A percentile compares a stretch with the other conserved stretches of the same genome.
phyloP scores from a whole-genome alignment of 2,113 vertebrate genomes.

The Aldabrachelys gigantea region DNA sequence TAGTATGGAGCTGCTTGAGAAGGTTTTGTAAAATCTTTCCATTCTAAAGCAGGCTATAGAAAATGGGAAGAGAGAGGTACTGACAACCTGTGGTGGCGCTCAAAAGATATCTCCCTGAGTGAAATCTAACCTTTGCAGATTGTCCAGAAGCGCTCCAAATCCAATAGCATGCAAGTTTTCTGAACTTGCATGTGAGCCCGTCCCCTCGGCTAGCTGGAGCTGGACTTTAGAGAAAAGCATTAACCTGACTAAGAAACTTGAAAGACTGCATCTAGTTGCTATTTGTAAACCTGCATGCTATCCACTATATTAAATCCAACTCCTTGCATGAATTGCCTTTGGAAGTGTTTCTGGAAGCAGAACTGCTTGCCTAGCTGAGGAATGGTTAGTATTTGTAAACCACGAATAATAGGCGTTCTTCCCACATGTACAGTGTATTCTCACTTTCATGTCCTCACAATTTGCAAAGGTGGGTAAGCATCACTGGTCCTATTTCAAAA shows the following conservation, averaged over 20 bases:
- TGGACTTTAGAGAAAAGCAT: neutral
- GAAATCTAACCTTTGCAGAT: neutral
- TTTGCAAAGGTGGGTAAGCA: neutral
- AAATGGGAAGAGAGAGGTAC: neutral
- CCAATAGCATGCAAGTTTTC: neutral
- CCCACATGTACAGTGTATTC: neutral
- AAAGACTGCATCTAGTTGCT: neutral
- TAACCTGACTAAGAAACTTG: neutral
- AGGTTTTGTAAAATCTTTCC: fast-evolving
- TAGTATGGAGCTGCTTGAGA: neutral
- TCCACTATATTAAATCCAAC: neutral
- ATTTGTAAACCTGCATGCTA: neutral
- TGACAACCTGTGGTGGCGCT: neutral
- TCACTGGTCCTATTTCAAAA: neutral
- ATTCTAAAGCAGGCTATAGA: neutral
- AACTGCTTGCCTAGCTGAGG: neutral
- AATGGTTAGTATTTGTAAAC: neutral
- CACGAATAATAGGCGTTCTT: neutral
- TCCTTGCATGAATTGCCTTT: neutral
- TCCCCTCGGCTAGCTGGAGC: neutral
- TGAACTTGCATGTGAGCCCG: neutral
- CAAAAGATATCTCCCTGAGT: neutral
- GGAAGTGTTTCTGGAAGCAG: neutral
- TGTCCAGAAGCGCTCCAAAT: neutral
- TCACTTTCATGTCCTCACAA: neutral